These are phyloP conservation scores for Drosophila auraria DNA, from an alignment of 1,140 invertebrate genomes.

Conservation along the genomic window DNA sequence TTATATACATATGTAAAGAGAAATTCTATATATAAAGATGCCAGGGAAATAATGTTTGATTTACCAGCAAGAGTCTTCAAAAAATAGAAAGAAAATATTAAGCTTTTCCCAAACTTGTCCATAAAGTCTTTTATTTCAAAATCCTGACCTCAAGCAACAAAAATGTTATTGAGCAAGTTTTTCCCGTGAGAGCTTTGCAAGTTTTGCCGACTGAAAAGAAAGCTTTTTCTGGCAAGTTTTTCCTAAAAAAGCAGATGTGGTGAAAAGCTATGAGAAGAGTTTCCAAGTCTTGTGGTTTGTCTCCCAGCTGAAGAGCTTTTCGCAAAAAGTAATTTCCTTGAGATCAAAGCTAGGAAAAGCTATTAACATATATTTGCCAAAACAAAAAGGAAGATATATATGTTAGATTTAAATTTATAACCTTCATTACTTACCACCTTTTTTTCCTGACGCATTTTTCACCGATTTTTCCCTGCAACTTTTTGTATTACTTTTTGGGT, in stretches of 20 bases:
- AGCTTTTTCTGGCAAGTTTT: constrained; percentile 10
- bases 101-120: neutral
- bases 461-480: neutral
- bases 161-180: constrained; percentile 12
- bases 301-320: constrained; percentile 12
- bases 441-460: neutral
- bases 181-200: constrained; percentile 13
- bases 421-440: constrained; percentile 1
- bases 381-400: neutral
- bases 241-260: neutral
- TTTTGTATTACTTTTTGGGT: neutral
- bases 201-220: neutral
- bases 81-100: neutral
- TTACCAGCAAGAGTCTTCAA: neutral
- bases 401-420: constrained; percentile 8
- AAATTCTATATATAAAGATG: neutral
- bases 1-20: no score
- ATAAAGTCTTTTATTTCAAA: constrained; percentile 4
- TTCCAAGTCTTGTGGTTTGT: constrained; percentile 22
- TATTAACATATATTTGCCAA: neutral
- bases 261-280: constrained; percentile 21
- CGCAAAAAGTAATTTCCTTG: neutral
- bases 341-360: neutral
- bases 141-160: constrained; percentile 53
- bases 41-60: neutral